phyloP scores from a whole-genome alignment of 37 sponge, comb jelly and placozoan genomes.

The Haliclona indistincta region DNA sequence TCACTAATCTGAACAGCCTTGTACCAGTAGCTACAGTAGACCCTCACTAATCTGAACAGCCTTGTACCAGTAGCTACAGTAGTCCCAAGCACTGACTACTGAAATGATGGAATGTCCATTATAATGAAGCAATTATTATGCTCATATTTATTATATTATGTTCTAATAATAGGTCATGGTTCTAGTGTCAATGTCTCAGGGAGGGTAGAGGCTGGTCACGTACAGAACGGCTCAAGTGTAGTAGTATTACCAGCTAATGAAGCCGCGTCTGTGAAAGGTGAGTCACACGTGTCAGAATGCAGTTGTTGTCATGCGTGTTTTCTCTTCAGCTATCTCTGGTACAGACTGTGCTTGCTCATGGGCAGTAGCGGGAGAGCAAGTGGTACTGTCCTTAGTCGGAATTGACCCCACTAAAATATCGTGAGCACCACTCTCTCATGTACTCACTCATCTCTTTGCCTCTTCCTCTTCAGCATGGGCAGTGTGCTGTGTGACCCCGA shows the following conservation, averaged over 20 bases:
- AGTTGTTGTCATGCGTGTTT: conserved; percentile 10
- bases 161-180: conserved; percentile 57
- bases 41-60: too few species aligned
- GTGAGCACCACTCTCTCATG: conserved; percentile 22
- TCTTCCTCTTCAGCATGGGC: conserved; percentile 63
- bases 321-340: conserved; percentile 40
- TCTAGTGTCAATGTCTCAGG: conserved; percentile 64
- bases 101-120: too few species aligned
- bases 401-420: conserved; percentile 66
- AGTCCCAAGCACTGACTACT: too few species aligned
- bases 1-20: too few species aligned
- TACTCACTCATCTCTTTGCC: not conserved
- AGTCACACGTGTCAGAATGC: not conserved
- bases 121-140: too few species aligned
- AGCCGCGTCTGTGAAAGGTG: conserved; percentile 69
- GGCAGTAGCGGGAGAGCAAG: conserved; percentile 88
- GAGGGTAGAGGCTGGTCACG: conserved; percentile 69
- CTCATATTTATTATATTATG: not conserved
- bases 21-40: too few species aligned
- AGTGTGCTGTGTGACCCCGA: conserved; percentile 81
- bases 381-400: conserved; percentile 56
- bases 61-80: too few species aligned
- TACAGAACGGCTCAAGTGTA: conserved; percentile 69
- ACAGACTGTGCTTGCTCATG: conserved; percentile 52
- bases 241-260: conserved; percentile 66